Evolutionary conservation across 30 jellyfish, hydroid and myxozoan species (phyloP), one percentile per base, ranked within the genome.

Genomic region (Nemopilema nomurai): DNA sequence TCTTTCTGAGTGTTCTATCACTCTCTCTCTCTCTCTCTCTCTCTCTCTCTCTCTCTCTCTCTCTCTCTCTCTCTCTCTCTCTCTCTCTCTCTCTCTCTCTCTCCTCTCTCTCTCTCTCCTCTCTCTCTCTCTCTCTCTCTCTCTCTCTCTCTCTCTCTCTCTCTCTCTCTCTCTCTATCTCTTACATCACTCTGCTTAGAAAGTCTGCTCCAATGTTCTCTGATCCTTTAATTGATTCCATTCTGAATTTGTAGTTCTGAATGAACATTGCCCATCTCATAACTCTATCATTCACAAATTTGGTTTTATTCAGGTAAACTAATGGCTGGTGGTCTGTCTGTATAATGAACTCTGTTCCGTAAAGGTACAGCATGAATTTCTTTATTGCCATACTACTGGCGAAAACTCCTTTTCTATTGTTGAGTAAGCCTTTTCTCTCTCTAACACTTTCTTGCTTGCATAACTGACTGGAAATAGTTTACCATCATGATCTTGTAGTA

Each of bases 261-360:
- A 6, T 63, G n/a, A 3, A n/a, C n/a, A n/a, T n/a, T n/a, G n/a
- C n/a, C n/a, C n/a, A n/a, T n/a, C 51, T 27, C 78, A 70, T 24
- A 24, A 70, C 29, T 28, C 81, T 70, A 28, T 70, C 85, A 75
- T 78, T 80, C 9, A 49, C 84, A 80, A 27, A 64, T 28, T 32
- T 80, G 63, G 84, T 33, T 65, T 26, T 79, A 67, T 79, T 62
- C 89, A 79, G 69, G 83, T 79, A 79, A 28, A 66, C 84, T 52
- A 82, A 71, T 71, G 91, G 91, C 67, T 82, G 77, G 25, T 82
- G 91, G 80, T 82, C 91, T 68, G 91, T 68, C 80, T 82, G 86
- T 82, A 67, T 28, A 21, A 68, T 30, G 41, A 82, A 69, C 68
- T 64, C 85, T 16, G 77, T 52, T 71, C 91, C 91, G 69, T 82